Conservation (phyloP, 2,797 vertebrate genomes). For the Varecia variegata region DNA sequence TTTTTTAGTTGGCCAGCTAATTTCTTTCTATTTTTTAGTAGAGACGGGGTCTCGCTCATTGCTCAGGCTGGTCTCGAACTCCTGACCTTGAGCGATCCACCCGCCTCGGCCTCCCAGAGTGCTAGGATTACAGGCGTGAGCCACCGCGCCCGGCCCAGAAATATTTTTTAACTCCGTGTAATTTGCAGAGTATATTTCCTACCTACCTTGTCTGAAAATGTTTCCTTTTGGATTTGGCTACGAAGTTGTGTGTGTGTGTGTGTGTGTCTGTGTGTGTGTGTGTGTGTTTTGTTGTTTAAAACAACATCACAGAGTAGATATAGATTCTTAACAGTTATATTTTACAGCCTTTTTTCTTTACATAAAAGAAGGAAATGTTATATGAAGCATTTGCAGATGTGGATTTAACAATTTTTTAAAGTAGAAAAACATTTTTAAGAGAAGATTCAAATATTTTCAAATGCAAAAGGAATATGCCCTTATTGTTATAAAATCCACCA, state of each 20-base stretch:
- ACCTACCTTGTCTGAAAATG: not conserved
- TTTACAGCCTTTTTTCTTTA: not conserved
- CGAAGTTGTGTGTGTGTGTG: not conserved
- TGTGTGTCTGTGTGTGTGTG: not conserved
- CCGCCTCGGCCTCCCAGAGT: too few relatives aligned
- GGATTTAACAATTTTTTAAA: not conserved
- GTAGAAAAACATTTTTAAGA: not conserved
- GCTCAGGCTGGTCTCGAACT: too few relatives aligned
- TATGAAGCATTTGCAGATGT: not conserved
- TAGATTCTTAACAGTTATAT: not conserved
- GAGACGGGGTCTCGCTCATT: too few relatives aligned
- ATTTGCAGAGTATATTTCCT: not conserved
- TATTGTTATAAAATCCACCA: not conserved
- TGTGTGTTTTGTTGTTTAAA: not conserved
- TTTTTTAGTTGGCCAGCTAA: too few relatives aligned
- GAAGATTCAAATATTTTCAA: not conserved
- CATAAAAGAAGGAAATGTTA: not conserved
- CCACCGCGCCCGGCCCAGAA: too few relatives aligned
- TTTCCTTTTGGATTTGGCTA: not conserved
- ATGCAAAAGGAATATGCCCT: not conserved
- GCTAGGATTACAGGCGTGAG: too few relatives aligned
- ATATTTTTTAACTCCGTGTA: not conserved
- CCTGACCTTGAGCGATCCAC: too few relatives aligned
- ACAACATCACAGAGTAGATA: not conserved
- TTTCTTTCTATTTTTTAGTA: too few relatives aligned